A percentile compares a stretch with the other conserved stretches of the same genome.
phyloP scores from a whole-genome alignment of 2,888 invertebrate genomes.

The Epirrita christyi region DNA sequence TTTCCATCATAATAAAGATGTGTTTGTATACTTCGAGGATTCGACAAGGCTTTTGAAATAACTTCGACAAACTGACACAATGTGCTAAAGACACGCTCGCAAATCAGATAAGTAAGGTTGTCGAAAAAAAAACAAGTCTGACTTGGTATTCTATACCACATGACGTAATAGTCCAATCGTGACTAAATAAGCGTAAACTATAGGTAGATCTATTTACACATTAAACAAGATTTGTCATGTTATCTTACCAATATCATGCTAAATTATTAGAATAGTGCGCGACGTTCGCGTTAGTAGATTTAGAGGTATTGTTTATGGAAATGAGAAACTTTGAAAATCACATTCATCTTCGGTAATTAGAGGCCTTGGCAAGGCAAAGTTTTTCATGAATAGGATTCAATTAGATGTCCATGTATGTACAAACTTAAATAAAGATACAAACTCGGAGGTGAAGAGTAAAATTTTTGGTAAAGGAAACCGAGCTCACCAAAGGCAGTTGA shows the following conservation, averaged over 20 bases:
- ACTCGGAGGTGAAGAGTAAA: too few relatives aligned
- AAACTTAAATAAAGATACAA: too few relatives aligned
- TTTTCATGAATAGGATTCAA: background rate
- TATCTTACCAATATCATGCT: conserved; percentile 47
- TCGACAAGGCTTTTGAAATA: conserved; percentile 49
- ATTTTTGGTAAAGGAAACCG: too few relatives aligned
- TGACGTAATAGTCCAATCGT: conserved; percentile 61
- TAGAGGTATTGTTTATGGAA: background rate
- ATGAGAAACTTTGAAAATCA: conserved; percentile 1
- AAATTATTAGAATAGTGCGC: background rate
- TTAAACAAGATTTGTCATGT: conserved; percentile 45
- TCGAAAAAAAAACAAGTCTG: conserved; percentile 59
- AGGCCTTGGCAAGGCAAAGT: background rate
- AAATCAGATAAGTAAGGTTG: conserved; percentile 59
- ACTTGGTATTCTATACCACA: conserved; percentile 46
- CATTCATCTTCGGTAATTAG: conserved; percentile 8
- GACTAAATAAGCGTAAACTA: conserved; percentile 47
- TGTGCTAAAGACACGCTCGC: conserved; percentile 68
- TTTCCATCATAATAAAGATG: conserved; percentile 19
- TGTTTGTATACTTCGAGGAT: conserved; percentile 37
- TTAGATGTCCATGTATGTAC: background rate
- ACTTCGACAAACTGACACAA: conserved; percentile 49
- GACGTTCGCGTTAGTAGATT: background rate
- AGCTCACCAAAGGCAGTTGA: too few relatives aligned
- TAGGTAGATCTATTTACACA: conserved; percentile 48